phyloP scores from a whole-genome alignment of 1,140 invertebrate genomes.

The Orussus abietinus region DNA sequence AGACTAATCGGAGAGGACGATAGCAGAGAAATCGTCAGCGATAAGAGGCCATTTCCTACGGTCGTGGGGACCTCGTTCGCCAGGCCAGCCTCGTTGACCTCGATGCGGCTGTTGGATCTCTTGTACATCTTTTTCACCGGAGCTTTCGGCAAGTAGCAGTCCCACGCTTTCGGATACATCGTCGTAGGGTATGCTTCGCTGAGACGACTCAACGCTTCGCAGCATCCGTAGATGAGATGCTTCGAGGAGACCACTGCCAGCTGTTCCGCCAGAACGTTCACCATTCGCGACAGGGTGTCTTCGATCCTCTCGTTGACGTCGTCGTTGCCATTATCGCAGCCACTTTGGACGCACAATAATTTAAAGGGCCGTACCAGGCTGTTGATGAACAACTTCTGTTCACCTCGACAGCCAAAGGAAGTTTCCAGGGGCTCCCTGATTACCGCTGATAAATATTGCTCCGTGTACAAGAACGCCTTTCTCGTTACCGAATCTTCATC shows the following conservation, averaged over 20 bases:
- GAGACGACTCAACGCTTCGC: constrained; percentile 52
- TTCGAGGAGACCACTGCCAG: constrained; percentile 40
- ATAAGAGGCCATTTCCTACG: constrained; percentile 45
- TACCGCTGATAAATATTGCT: constrained; percentile 34
- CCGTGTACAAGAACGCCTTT: constrained; percentile 43
- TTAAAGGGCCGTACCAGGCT: no score
- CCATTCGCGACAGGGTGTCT: constrained; percentile 32
- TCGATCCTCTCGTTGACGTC: constrained; percentile 21
- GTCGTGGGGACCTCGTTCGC: constrained; percentile 28
- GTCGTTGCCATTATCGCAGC: no score
- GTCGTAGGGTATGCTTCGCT: constrained; percentile 52
- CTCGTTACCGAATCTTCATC: constrained; percentile 50
- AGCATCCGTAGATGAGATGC: constrained; percentile 52
- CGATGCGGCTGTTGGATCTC: constrained; percentile 24
- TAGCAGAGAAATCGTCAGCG: constrained; percentile 54
- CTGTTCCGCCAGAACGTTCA: constrained; percentile 34
- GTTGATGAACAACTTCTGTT: no score
- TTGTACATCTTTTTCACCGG: constrained; percentile 25
- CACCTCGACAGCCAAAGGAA: not conserved
- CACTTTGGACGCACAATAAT: no score
- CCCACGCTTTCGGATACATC: constrained; percentile 56
- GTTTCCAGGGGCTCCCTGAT: constrained; percentile 49
- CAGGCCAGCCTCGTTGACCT: constrained; percentile 20
- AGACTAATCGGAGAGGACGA: constrained; percentile 58
- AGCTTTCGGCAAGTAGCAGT: constrained; percentile 36